phyloP scores from a whole-genome alignment of 2,113 vertebrate species.

The Amphilophus citrinellus region DNA sequence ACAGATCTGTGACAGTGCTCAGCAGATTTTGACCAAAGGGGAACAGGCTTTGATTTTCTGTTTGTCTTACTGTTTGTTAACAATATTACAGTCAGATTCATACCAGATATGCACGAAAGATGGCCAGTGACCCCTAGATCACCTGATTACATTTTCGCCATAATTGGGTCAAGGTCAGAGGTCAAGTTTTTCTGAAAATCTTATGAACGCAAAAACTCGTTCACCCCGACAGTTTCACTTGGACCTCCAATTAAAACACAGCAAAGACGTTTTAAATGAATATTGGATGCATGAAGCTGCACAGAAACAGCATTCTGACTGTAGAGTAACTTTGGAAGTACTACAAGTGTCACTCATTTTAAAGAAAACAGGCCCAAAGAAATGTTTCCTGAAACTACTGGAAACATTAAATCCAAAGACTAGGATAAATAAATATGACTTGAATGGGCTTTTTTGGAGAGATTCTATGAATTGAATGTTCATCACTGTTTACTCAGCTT shows the following conservation, averaged over 20 bases:
- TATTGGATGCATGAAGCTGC: neutral
- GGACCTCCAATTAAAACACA: neutral
- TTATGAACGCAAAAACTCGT: too few relatives aligned
- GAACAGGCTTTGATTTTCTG: too few relatives aligned
- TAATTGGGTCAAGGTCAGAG: too few relatives aligned
- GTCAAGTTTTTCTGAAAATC: too few relatives aligned
- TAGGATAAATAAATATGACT: neutral
- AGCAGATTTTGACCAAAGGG: too few relatives aligned
- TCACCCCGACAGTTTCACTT: neutral
- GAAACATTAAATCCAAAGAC: neutral
- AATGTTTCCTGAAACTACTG: neutral
- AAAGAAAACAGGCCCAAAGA: neutral
- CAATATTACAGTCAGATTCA: too few relatives aligned
- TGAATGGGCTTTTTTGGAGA: neutral
- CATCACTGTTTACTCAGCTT: neutral
- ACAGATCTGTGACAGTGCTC: too few relatives aligned
- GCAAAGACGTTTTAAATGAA: neutral
- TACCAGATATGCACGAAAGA: too few relatives aligned
- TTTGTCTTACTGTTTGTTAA: too few relatives aligned
- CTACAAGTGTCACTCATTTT: neutral
- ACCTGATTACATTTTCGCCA: too few relatives aligned
- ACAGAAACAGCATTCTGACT: fast-evolving
- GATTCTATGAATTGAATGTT: neutral
- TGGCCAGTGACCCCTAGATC: too few relatives aligned
- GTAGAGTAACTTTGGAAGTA: neutral